Percentiles rank a stretch among this genome's conserved stretches.
Evolutionary conservation across 2,888 invertebrate species (phyloP).

Genomic region (Sialis lutaria): DNA sequence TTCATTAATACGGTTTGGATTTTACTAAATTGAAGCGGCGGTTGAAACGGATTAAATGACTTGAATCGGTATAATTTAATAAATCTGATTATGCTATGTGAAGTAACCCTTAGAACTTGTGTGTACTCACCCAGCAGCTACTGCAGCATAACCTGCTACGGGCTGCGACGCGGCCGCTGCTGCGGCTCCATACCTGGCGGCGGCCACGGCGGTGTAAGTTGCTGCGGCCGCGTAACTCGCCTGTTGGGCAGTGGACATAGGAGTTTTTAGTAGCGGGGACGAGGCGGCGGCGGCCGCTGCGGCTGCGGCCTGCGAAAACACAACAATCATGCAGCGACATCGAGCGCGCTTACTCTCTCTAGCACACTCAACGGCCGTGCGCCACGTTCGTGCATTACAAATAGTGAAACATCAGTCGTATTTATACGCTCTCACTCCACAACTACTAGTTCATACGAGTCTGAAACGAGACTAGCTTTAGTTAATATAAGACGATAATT

Average conservation of each 20-base stretch:
- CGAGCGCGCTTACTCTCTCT: no score
- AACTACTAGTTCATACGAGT: no score
- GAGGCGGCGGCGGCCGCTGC: conserved; percentile 48
- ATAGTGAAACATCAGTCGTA: background rate
- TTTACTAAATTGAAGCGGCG: no score
- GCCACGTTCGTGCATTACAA: background rate
- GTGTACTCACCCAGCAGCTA: conserved; percentile 45
- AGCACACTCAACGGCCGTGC: background rate
- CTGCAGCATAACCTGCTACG: conserved; percentile 55
- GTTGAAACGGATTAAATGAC: no score
- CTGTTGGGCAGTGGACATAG: conserved; percentile 69
- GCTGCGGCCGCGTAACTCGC: conserved; percentile 77
- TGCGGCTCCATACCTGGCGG: conserved; percentile 62
- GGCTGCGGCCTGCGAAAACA: conserved; percentile 28
- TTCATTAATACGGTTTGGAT: no score
- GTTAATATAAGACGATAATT: no score
- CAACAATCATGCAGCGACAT: conserved; percentile 14
- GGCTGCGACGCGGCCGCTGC: conserved; percentile 47
- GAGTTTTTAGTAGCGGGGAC: conserved; percentile 66
- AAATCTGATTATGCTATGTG: background rate
- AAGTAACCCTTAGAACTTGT: background rate
- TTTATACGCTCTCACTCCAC: no score
- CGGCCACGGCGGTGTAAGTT: conserved; percentile 72
- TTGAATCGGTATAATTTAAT: no score
- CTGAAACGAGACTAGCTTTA: no score